Conservation (phyloP, 2,797 vertebrate species). For the Melanotaenia parkinsoni region DNA sequence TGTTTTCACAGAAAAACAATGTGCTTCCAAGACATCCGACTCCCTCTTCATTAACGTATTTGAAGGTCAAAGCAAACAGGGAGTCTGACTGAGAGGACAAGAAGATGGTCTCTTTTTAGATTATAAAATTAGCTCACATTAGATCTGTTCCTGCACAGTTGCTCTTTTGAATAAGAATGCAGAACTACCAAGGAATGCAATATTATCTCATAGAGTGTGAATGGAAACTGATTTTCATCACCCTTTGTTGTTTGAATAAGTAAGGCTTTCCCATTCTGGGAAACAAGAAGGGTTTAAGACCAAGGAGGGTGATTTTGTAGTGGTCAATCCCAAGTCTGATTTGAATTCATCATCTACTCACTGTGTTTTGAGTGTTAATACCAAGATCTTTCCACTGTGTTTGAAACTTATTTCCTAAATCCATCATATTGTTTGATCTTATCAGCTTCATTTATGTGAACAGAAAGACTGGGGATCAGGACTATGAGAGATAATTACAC, state of each 20-base stretch:
- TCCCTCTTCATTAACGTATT: constrained; percentile 30
- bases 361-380: constrained; percentile 47
- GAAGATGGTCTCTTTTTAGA: constrained; percentile 50
- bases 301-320: constrained; percentile 28
- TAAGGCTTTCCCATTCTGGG: constrained; percentile 43
- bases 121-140: constrained; percentile 63
- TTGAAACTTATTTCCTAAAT: constrained; percentile 63
- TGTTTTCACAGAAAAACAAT: constrained; percentile 45
- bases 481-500: constrained; percentile 66
- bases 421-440: constrained; percentile 68
- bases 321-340: constrained; percentile 24
- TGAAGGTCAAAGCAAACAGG: constrained; percentile 62
- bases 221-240: constrained; percentile 50
- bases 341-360: constrained; percentile 36
- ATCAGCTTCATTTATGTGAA: constrained; percentile 58
- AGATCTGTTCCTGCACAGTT: constrained; percentile 50
- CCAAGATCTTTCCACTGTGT: constrained; percentile 52
- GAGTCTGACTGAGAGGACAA: constrained; percentile 45
- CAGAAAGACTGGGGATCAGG: constrained; percentile 54
- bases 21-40: constrained; percentile 36
- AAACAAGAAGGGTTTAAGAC: constrained; percentile 22
- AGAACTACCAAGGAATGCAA: constrained; percentile 54
- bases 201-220: constrained; percentile 40
- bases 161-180: constrained; percentile 57
- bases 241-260: constrained; percentile 29